These are phyloP conservation scores for Eudyptes chrysolophus DNA, from an alignment of 2,113 vertebrate species.

Conservation along the genomic window DNA sequence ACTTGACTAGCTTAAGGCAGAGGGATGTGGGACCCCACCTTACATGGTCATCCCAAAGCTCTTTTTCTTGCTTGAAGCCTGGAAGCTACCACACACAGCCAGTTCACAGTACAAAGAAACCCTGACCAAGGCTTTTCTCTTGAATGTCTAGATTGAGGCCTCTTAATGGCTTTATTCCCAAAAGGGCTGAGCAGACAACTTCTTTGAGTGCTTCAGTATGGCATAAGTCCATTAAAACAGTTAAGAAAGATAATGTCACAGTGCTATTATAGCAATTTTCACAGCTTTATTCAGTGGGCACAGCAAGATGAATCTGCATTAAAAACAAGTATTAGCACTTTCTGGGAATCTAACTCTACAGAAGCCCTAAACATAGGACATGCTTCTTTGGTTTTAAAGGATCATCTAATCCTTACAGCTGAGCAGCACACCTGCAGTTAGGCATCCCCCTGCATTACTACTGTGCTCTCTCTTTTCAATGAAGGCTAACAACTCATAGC, in stretches of 20 bases:
- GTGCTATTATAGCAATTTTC: slow-evolving; percentile 38
- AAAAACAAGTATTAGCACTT: neutral
- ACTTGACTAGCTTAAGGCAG: neutral
- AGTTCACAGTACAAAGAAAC: neutral
- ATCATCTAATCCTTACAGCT: neutral
- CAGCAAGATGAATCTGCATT: slow-evolving; percentile 1
- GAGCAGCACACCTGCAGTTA: neutral
- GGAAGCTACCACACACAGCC: neutral
- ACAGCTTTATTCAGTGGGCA: neutral
- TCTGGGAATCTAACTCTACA: neutral
- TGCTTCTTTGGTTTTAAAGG: neutral
- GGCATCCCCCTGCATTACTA: neutral
- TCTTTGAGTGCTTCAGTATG: slow-evolving; percentile 13
- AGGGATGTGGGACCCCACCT: neutral
- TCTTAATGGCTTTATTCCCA: slow-evolving; percentile 34
- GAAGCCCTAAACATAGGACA: neutral
- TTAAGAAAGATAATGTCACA: neutral
- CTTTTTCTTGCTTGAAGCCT: neutral
- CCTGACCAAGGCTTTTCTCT: neutral
- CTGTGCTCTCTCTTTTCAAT: neutral
- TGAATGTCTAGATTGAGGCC: neutral
- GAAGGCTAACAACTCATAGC: neutral
- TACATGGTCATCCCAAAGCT: neutral
- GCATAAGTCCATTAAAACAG: neutral
- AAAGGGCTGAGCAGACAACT: neutral